Evolutionary conservation across 2,113 vertebrate species (phyloP).

Genomic region (Pangasianodon gigas): DNA sequence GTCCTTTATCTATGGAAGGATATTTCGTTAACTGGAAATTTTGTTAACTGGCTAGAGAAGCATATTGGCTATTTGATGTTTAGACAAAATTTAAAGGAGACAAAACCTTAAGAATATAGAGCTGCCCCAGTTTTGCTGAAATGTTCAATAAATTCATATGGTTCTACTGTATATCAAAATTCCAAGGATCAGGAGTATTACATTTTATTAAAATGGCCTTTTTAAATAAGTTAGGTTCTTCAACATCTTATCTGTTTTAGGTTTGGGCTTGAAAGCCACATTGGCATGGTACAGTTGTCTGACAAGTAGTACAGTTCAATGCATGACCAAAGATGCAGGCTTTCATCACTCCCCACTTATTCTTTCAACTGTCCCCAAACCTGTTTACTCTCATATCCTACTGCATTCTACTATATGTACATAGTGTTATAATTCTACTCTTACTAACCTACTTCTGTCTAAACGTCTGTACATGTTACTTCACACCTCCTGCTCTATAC

Average conservation of each 20-base stretch:
- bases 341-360: neutral
- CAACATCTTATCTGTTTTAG: neutral
- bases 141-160: neutral
- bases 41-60: neutral
- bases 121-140: neutral
- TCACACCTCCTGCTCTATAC: constrained; percentile 1
- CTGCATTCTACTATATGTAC: constrained; percentile 34
- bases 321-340: neutral
- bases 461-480: constrained; percentile 40
- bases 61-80: constrained; percentile 5
- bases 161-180: neutral
- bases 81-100: neutral
- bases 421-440: constrained; percentile 21
- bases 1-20: neutral
- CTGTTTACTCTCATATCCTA: constrained; percentile 9
- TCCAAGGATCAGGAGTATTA: neutral
- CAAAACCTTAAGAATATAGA: neutral
- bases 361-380: neutral
- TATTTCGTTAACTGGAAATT: neutral
- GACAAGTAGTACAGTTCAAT: neutral
- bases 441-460: constrained; percentile 18
- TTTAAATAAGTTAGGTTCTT: constrained; percentile 2
- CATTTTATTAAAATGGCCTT: constrained; percentile 13
- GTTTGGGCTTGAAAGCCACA: neutral
- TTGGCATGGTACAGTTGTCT: constrained; percentile 4